Percentiles rank a stretch among this genome's conserved stretches.
phyloP scores from a whole-genome alignment of 2,888 invertebrate genomes.

The Cephus runcator region DNA sequence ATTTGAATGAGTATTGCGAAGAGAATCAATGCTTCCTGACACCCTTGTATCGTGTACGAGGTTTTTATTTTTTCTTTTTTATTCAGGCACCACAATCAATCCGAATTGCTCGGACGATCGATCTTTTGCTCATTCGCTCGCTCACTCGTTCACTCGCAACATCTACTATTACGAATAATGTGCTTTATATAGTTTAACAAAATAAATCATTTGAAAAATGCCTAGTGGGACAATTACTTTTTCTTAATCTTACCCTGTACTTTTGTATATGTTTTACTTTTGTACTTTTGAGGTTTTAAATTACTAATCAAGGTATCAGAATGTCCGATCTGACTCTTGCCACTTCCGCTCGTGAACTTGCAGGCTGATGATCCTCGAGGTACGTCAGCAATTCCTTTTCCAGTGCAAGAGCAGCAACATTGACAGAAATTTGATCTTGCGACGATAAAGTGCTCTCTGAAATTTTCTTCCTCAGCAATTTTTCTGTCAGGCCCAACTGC shows the following conservation, averaged over 20 bases:
- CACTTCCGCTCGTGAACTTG: neutral
- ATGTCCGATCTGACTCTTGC: neutral
- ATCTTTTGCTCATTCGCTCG: conserved; percentile 39
- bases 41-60: neutral
- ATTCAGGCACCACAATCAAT: neutral
- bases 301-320: neutral
- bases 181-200: conserved; percentile 58
- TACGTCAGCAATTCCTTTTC: neutral
- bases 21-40: neutral
- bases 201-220: conserved; percentile 49
- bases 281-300: neutral
- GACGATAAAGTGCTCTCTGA: neutral
- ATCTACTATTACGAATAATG: conserved; percentile 50
- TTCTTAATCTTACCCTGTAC: neutral
- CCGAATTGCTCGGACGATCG: neutral
- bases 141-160: conserved; percentile 46
- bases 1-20: neutral
- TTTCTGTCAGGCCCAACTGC: neutral
- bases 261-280: neutral
- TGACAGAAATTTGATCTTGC: neutral
- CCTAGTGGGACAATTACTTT: neutral
- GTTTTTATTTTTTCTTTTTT: neutral
- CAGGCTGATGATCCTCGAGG: neutral
- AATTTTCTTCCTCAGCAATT: neutral
- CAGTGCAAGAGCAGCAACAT: neutral